Evolutionary conservation across 1,140 invertebrate species (phyloP), one percentile per base, ranked within the genome.

Genomic region (Rhynchophorus ferrugineus): DNA sequence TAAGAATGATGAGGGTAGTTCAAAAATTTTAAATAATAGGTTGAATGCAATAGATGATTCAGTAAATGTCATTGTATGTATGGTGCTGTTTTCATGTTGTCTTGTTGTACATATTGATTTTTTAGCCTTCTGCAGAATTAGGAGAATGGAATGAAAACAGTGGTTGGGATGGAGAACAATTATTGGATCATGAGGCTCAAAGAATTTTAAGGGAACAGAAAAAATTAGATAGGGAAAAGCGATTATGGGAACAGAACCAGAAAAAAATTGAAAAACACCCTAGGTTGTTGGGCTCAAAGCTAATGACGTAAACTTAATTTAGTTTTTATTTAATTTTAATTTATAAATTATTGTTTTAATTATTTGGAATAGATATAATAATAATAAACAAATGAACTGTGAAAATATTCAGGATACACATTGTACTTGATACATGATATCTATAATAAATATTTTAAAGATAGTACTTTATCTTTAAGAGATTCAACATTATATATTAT

Each of bases 111-210:
- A 16, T 13, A 50, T 14, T 6, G 8, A 3, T 36, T 13, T 58
- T 53, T 22, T 45, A 60, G 61, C 39, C 46, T 29, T 43, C 52
- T 17, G 29, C 43, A 16, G 53, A 65, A 42, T 52, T 61, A 8
- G 67, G 58, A 36, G 73, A 75, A 60, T 77, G 75, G 74, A 72
- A 76, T 47, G 75, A 77, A 20, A 74, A 70, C 56, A 39, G 59
- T 18, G 68, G 72, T n/a, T 77, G 75, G 75, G 75, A 75, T 54
- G 71, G 71, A 41, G 68, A 75, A 54, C 68, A 71, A 0, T 56
- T 67, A 7, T 39, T 55, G n/a, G 75, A 76, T 59, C 68, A 69
- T 39, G 69, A 69, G 14, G 71, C 75, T 47, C 58, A 69, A 8
- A 63, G 67, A 61, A 61, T 64, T n/a, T 53, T 77, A 6, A 61